Evolutionary conservation across 2,797 vertebrate species (phyloP).

Genomic region (Knipowitschia caucasica): DNA sequence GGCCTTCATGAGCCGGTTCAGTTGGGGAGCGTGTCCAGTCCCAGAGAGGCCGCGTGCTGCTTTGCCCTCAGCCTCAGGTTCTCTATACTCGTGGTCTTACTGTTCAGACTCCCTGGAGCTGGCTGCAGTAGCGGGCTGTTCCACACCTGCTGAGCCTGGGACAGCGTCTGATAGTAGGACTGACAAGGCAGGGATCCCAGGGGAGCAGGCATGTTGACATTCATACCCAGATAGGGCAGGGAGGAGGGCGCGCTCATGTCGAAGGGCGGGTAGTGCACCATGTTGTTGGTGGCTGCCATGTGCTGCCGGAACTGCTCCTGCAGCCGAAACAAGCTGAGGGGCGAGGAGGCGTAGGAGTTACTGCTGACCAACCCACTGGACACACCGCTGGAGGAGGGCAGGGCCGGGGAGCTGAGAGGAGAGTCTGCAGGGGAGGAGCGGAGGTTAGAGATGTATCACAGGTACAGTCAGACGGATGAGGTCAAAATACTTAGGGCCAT

Average conservation of each 20-base stretch:
- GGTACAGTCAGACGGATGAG: too few relatives aligned
- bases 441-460: constrained; percentile 7
- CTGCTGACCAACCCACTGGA: constrained; percentile 76
- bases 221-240: constrained; percentile 93
- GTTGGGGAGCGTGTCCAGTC: constrained; percentile 93
- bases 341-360: constrained; percentile 95
- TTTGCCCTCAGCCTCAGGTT: constrained; percentile 96
- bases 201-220: constrained; percentile 90
- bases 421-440: constrained; percentile 78
- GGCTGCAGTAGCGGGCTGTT: constrained; percentile 88
- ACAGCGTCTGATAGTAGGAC: constrained; percentile 96
- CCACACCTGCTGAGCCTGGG: constrained; percentile 95
- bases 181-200: constrained; percentile 93
- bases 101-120: constrained; percentile 86
- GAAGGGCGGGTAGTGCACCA: constrained; percentile 96
- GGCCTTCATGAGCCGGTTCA: constrained; percentile 62
- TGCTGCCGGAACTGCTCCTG: constrained; percentile 99
- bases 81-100: constrained; percentile 99
- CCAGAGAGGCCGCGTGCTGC: constrained; percentile 94
- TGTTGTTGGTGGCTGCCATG: constrained; percentile 97
- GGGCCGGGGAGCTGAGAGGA: constrained; percentile 73
- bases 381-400: constrained; percentile 81
- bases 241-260: constrained; percentile 89
- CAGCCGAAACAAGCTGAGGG: constrained; percentile 97
- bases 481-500: too few relatives aligned